Evolutionary conservation across 2,113 vertebrate species (phyloP).

Genomic region (Podarcis cretensis): DNA sequence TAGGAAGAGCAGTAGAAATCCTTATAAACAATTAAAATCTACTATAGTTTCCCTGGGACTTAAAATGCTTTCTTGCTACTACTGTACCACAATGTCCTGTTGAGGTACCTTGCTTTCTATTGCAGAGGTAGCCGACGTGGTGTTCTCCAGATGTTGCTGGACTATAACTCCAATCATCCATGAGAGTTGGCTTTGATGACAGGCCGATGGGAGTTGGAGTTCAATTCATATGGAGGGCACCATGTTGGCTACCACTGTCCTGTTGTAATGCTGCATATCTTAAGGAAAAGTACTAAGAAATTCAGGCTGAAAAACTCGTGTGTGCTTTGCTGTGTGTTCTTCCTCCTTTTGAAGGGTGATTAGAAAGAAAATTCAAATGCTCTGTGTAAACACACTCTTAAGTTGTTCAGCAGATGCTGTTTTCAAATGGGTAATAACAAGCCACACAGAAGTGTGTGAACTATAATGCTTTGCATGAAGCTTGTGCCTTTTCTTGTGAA

Average conservation of each 20-base stretch:
- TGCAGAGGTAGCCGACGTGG: no score
- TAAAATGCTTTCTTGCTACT: background rate
- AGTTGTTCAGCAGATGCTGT: accelerated
- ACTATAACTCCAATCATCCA: no score
- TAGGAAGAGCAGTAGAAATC: background rate
- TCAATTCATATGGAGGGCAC: no score
- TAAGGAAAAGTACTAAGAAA: background rate
- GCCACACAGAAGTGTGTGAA: accelerated
- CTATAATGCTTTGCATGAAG: background rate
- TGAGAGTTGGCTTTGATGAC: no score
- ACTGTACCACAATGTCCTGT: no score
- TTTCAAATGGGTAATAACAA: accelerated
- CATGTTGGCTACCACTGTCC: background rate
- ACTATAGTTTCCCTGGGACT: background rate
- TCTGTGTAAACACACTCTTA: accelerated
- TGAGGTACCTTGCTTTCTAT: background rate
- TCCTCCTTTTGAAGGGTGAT: background rate
- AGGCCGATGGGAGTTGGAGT: no score
- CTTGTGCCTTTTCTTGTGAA: constrained; percentile 35
- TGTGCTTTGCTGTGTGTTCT: background rate
- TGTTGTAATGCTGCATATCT: background rate
- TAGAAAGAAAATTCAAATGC: background rate
- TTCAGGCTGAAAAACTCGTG: background rate
- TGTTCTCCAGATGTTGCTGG: no score
- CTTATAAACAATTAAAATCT: no score